These are phyloP conservation scores for Synergus japonicus DNA, from an alignment of 2,888 invertebrate species.

Conservation along the genomic window DNA sequence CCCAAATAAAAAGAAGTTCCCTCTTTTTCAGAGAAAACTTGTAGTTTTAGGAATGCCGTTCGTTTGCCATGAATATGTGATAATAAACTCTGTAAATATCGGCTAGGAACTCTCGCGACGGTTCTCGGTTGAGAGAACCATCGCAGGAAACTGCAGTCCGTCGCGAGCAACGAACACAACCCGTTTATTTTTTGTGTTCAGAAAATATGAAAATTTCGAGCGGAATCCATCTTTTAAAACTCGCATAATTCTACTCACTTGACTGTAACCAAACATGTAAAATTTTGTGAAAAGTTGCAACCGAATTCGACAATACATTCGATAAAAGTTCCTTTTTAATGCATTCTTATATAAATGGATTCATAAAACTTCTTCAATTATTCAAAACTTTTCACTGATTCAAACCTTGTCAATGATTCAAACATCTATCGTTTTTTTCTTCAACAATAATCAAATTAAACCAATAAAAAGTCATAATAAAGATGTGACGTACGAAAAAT, in stretches of 20 bases:
- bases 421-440: too few species aligned
- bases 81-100: constrained; percentile 19
- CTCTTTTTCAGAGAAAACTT: background rate
- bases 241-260: background rate
- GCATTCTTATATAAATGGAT: too few species aligned
- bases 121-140: constrained; percentile 31
- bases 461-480: too few species aligned
- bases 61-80: constrained; percentile 17
- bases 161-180: constrained; percentile 50
- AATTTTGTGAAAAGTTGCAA: constrained; percentile 3
- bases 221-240: background rate
- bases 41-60: constrained; percentile 8
- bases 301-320: background rate
- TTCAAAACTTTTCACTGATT: too few species aligned
- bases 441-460: too few species aligned
- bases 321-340: too few species aligned
- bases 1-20: background rate
- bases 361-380: too few species aligned
- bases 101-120: constrained; percentile 9
- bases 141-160: constrained; percentile 52
- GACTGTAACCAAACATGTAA: background rate
- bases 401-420: too few species aligned
- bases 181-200: constrained; percentile 35
- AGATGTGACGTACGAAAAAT: background rate
- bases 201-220: background rate